Evolutionary conservation across 1,140 invertebrate species (phyloP).

Genomic region (Drosophila bifasciata): DNA sequence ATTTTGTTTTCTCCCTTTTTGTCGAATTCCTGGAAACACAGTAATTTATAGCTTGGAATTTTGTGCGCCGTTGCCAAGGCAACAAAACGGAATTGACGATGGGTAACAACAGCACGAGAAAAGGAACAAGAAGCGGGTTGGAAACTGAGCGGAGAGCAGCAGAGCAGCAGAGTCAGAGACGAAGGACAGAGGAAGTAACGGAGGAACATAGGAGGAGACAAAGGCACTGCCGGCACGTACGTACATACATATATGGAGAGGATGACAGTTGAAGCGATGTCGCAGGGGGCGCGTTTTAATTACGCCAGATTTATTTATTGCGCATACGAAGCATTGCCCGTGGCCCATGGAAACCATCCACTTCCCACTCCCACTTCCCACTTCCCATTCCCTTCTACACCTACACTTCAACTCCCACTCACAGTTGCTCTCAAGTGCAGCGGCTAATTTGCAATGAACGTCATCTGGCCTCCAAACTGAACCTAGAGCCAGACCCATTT

Average conservation of each 20-base stretch:
- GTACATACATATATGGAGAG: conserved; percentile 62
- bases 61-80: conserved; percentile 60
- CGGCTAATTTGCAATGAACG: conserved; percentile 50
- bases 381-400: too few relatives aligned
- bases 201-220: too few relatives aligned
- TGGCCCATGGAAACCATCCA: background rate
- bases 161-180: background rate
- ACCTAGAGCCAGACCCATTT: background rate
- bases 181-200: conserved; percentile 2
- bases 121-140: conserved; percentile 12
- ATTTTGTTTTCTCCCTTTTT: conserved; percentile 41
- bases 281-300: conserved; percentile 58
- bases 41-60: conserved; percentile 73
- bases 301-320: conserved; percentile 77
- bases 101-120: conserved; percentile 37
- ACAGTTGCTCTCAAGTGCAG: conserved; percentile 22
- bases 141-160: background rate
- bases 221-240: conserved; percentile 7
- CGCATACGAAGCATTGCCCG: conserved; percentile 63
- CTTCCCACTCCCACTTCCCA: too few relatives aligned
- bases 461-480: conserved; percentile 4
- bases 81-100: conserved; percentile 54
- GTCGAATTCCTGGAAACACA: conserved; percentile 72
- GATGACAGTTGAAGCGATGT: conserved; percentile 62
- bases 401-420: too few relatives aligned